phyloP scores from a whole-genome alignment of 2,113 vertebrate genomes.

The Mobula birostris region DNA sequence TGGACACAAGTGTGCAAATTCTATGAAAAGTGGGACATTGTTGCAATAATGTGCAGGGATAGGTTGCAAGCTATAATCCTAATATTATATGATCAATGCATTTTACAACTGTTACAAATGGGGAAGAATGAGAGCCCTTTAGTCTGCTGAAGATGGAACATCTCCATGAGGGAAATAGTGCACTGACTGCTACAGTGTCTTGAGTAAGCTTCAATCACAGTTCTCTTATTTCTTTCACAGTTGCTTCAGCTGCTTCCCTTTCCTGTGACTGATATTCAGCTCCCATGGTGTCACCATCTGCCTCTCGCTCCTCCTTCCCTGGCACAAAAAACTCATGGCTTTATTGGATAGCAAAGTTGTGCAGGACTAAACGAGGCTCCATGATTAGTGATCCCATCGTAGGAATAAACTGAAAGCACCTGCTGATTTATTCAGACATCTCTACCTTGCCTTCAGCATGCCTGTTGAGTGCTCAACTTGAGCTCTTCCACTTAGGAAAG shows the following conservation, averaged over 20 bases:
- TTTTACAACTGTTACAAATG: background rate
- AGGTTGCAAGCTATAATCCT: too few species aligned
- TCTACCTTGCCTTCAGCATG: background rate
- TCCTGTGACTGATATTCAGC: background rate
- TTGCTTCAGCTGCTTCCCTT: background rate
- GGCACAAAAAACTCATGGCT: background rate
- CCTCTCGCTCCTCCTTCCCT: background rate
- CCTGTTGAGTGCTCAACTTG: background rate
- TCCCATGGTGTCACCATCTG: background rate
- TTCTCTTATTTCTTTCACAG: background rate
- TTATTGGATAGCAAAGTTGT: background rate
- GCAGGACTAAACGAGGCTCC: background rate
- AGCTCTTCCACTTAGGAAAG: background rate
- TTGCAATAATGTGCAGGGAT: too few species aligned
- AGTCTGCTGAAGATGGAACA: background rate
- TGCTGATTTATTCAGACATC: background rate
- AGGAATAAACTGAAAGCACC: background rate
- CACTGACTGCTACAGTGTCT: background rate
- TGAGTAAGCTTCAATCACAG: background rate
- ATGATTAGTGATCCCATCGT: background rate
- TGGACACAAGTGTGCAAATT: too few species aligned
- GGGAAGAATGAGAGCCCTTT: background rate
- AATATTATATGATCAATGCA: too few species aligned
- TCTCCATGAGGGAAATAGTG: background rate
- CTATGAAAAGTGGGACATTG: too few species aligned